A percentile compares a stretch with the other conserved stretches of the same genome.
Conservation (phyloP, 2,113 vertebrate species). For the Cebidichthys violaceus region DNA sequence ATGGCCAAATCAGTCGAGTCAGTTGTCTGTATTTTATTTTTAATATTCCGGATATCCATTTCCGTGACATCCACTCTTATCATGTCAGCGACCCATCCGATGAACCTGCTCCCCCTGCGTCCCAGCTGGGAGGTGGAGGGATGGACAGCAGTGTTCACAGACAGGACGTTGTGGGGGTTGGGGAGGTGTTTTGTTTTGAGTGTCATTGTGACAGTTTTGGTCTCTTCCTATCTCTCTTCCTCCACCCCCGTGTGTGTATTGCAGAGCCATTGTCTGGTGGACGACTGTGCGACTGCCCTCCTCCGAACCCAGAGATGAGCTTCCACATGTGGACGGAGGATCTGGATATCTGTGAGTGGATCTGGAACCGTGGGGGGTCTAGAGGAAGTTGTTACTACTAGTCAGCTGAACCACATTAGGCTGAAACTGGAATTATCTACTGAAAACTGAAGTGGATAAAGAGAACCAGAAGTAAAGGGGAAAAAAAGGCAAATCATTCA, state of each 20-base stretch:
- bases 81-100: conserved; percentile 24
- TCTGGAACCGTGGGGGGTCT: conserved; percentile 7
- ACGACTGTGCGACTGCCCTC: conserved; percentile 75
- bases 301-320: conserved; percentile 91
- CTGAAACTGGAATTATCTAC: neutral
- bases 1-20: conserved; percentile 31
- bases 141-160: conserved; percentile 25
- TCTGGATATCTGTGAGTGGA: conserved; percentile 84
- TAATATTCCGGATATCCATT: conserved; percentile 52
- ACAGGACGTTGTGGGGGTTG: conserved; percentile 44
- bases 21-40: conserved; percentile 46
- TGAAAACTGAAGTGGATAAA: neutral
- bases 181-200: conserved; percentile 62
- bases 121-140: conserved; percentile 22
- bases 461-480: neutral
- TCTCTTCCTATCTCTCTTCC: conserved; percentile 61
- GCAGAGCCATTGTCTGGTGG: conserved; percentile 75
- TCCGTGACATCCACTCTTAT: conserved; percentile 39
- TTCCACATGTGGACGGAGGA: conserved; percentile 93
- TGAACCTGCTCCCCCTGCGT: conserved; percentile 36
- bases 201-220: conserved; percentile 69
- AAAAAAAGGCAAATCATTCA: neutral
- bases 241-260: conserved; percentile 19
- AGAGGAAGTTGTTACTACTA: conserved; percentile 39
- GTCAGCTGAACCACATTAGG: conserved; percentile 7